phyloP scores from a whole-genome alignment of 2,888 invertebrate genomes.

The Andrena camellia region DNA sequence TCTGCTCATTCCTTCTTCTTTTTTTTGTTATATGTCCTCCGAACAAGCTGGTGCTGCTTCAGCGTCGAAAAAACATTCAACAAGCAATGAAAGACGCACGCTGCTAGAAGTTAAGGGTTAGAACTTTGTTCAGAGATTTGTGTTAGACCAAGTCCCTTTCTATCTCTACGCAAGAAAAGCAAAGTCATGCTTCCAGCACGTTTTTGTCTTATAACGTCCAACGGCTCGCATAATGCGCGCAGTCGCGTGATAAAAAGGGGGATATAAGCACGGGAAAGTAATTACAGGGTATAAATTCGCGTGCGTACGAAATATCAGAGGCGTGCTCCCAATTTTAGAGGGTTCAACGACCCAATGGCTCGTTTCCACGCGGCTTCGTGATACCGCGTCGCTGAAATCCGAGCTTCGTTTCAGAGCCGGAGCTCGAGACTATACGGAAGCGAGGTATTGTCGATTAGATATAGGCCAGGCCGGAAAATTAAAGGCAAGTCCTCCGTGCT shows the following conservation, averaged over 20 bases:
- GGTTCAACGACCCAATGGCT: conserved; percentile 43
- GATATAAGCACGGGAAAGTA: conserved; percentile 29
- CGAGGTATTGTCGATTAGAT: conserved; percentile 52
- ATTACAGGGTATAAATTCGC: conserved; percentile 37
- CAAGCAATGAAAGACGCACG: no score
- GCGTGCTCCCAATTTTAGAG: conserved; percentile 48
- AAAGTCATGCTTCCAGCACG: no score
- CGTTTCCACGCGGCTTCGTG: conserved; percentile 41
- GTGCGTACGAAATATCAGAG: conserved; percentile 33
- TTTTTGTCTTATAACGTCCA: neutral
- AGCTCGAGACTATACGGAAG: conserved; percentile 8
- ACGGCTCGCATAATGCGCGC: neutral
- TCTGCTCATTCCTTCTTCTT: no score
- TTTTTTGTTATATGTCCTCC: no score
- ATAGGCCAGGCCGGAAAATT: conserved; percentile 58
- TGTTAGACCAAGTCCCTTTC: no score
- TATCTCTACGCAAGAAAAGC: no score
- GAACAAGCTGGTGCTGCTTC: no score
- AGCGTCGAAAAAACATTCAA: no score
- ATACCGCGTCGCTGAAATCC: conserved; percentile 41
- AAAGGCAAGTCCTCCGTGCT: conserved; percentile 41
- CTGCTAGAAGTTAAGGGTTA: no score
- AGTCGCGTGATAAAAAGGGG: neutral
- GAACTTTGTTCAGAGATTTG: no score
- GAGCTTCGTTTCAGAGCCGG: conserved; percentile 41